phyloP scores from a whole-genome alignment of 2,888 invertebrate genomes.

The Cantharis nigra region DNA sequence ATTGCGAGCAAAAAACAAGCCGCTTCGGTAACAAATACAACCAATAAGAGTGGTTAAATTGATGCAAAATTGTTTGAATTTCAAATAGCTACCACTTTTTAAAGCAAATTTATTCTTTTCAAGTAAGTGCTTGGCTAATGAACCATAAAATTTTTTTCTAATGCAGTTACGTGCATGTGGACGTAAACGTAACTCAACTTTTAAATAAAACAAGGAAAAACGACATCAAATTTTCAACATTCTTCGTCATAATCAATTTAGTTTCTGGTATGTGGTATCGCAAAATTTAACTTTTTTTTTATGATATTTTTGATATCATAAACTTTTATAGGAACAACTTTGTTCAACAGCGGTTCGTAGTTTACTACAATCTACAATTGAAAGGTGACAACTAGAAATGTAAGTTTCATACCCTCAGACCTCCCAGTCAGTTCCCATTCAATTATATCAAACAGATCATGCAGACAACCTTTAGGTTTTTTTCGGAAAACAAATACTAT shows the following conservation, averaged over 20 bases:
- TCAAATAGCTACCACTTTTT: neutral
- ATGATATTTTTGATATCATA: too few relatives aligned
- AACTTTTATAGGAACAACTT: too few relatives aligned
- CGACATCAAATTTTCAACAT: neutral
- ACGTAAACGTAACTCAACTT: neutral
- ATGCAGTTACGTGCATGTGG: neutral
- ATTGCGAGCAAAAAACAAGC: neutral
- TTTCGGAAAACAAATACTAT: too few relatives aligned
- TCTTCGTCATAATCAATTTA: neutral
- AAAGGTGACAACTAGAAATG: too few relatives aligned
- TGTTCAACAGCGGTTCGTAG: too few relatives aligned
- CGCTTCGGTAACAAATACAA: neutral
- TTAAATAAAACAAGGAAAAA: neutral
- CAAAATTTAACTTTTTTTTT: neutral
- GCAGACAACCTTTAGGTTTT: too few relatives aligned
- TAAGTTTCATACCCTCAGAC: too few relatives aligned
- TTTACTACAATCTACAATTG: too few relatives aligned
- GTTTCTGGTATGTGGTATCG: neutral
- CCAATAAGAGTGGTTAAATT: neutral
- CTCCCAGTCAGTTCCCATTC: too few relatives aligned
- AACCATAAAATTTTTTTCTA: neutral
- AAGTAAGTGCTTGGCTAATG: neutral
- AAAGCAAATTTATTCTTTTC: neutral
- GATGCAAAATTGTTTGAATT: neutral
- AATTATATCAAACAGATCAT: too few relatives aligned